Evolutionary conservation across 2,113 vertebrate species (phyloP).

Genomic region (Scomber scombrus): DNA sequence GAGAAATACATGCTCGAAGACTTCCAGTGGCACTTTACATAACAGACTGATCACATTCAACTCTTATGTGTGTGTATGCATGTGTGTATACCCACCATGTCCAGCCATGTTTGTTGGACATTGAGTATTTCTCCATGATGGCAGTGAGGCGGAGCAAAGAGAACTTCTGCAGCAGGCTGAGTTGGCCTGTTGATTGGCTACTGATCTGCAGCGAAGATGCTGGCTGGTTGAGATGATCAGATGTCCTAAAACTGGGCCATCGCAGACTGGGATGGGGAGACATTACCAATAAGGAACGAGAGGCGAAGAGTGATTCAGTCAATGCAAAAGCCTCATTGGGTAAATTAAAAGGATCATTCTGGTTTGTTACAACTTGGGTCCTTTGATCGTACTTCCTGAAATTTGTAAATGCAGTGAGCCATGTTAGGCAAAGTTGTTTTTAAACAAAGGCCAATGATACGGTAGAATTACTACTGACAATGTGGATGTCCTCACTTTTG

Average conservation of each 20-base stretch:
- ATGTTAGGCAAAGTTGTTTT: no score
- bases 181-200: constrained; percentile 93
- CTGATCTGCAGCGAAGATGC: constrained; percentile 89
- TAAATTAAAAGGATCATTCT: background rate
- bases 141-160: constrained; percentile 95
- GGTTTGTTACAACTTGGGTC: background rate
- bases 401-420: background rate
- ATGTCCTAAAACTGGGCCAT: constrained; percentile 94
- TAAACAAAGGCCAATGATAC: no score
- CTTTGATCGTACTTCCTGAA: background rate
- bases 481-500: background rate
- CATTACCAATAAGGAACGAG: constrained; percentile 3
- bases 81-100: constrained; percentile 88
- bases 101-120: constrained; percentile 98
- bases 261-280: constrained; percentile 79
- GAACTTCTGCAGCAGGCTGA: constrained; percentile 95
- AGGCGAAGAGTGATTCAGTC: background rate
- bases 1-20: background rate
- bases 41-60: no score
- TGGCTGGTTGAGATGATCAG: constrained; percentile 87
- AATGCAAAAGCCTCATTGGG: background rate
- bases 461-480: no score
- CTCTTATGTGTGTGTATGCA: background rate
- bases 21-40: no score
- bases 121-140: constrained; percentile 97